Base-by-base conservation (phyloP, 2,797 vertebrate species). In the Trachops cirrhosus region DNA sequence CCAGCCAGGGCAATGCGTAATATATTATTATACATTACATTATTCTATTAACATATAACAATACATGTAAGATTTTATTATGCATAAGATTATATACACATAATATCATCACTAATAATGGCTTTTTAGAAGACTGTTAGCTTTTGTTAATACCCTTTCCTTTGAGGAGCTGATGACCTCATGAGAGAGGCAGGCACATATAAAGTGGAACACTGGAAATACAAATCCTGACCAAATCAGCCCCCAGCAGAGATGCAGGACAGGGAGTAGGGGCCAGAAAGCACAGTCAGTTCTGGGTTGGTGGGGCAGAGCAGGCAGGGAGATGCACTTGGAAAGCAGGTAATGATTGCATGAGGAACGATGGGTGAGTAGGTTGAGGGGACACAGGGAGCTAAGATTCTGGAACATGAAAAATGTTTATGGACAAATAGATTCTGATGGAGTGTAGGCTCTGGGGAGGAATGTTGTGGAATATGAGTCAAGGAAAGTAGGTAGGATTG, bases 191-290 rank as follows among this genome's bases (percentile, higher is more conserved):
- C 0, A 3, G 41, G 2, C 50, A 34, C 16, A 15, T 11, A 21
- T 16, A 9, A 67, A 41, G 73, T 2, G 22, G 54, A 57, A 21
- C 32, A 7, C 3, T 32, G 22, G 39, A 24, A 67, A 21, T 70
- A 29, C 4, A 14, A 1, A 26, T 4, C 0, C 32, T 24, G 14
- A 24, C 21, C 39, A 15, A 39, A 34, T 2, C 12, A 68, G 11
- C 10, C 14, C 7, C 0, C 2, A 0, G 9, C 2, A 44, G 15
- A 32, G 1, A 6, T 3, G 5, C 6, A 16, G 6, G 12, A 34
- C 3, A 1, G 15, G 70, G 74, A 57, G 7, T 22, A 1, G 1
- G 29, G 24, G 18, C 39, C 67, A 3, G 41, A 44, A 22, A n/a
- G 26, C 14, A 12, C 52, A 19, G 59, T 14, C 5, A 21, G 44